Percentiles rank a stretch among this genome's conserved stretches.
phyloP scores from a whole-genome alignment of 2,888 invertebrate species.

The Lycia hirtaria region DNA sequence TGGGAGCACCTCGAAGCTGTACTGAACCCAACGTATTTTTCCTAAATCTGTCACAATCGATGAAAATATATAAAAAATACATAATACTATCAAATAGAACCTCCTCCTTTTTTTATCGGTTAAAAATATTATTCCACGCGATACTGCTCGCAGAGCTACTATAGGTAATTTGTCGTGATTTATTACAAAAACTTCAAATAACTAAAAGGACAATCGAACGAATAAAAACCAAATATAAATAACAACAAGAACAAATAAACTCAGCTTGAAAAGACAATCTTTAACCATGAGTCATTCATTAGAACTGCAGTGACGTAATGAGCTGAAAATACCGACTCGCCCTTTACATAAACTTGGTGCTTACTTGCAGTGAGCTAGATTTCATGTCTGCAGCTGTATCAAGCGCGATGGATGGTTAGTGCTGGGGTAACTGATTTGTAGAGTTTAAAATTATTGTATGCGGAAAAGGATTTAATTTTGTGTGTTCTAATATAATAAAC shows the following conservation, averaged over 20 bases:
- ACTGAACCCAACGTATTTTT: no score
- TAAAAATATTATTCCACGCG: no score
- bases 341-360: conserved; percentile 26
- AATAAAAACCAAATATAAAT: neutral
- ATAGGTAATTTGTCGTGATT: neutral
- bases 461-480: neutral
- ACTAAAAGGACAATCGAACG: neutral
- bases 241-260: neutral
- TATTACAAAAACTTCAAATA: neutral
- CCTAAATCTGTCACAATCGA: no score
- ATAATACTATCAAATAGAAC: no score
- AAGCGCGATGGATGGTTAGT: conserved; percentile 14
- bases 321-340: conserved; percentile 30
- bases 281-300: conserved; percentile 14
- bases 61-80: no score
- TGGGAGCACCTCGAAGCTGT: no score
- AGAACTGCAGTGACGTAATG: conserved; percentile 26
- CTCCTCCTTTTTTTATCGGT: no score
- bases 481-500: no score
- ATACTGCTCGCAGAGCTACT: no score
- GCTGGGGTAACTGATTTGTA: neutral
- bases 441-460: neutral
- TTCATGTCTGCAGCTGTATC: conserved; percentile 9
- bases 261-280: neutral
- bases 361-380: conserved; percentile 18